Base-by-base conservation (phyloP, 2,113 vertebrate genomes). In the Anoplopoma fimbria region DNA sequence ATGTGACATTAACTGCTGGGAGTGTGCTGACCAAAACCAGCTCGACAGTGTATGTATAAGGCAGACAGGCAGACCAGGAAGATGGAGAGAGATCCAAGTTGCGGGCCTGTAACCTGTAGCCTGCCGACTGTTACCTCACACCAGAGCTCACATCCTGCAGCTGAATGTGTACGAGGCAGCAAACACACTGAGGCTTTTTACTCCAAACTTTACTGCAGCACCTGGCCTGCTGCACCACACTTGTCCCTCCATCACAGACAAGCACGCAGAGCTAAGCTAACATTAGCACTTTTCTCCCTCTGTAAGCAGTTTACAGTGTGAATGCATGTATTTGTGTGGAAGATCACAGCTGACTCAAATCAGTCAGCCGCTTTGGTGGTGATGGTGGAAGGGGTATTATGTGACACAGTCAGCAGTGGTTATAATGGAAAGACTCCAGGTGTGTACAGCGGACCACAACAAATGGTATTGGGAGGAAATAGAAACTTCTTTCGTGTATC, bases 101-200 rank as follows among this genome's bases (percentile, higher is more conserved):
- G 40, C n/a, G 12, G 55, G 58, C 67, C 77, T 75, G 79, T 82
- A 89, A 93, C 92, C 87, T 92, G 89, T 62, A 90, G 72, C 84
- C 82, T 84, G 84, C 84, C 57, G 85, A 75, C 84, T 79, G 79
- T 83, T 82, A 86, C 91, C 77, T 87, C 77, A 87, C 83, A 57
- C 91, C 87, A 90, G 87, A 89, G 84, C 89, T 91, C 90, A 84
- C 85, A 89, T 91, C 84, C 86, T 72, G 27, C 89, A 88, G 88
- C 90, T 90, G 89, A 72, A 62, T 71, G 82, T 79, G 82, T 81
- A 45, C 31, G 60, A 89, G 80, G 84, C 74, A 47, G 74, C 25
- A 1, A 82, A 69, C 82, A 89, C 87, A 90, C 81, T 84, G 87
- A 82, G 58, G 83, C 88, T 29, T 91, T n/a, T 91, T 90, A 87